Evolutionary conservation across 1,140 invertebrate species (phyloP), one percentile per base, ranked within the genome.

Genomic region (Drosophila bifasciata): DNA sequence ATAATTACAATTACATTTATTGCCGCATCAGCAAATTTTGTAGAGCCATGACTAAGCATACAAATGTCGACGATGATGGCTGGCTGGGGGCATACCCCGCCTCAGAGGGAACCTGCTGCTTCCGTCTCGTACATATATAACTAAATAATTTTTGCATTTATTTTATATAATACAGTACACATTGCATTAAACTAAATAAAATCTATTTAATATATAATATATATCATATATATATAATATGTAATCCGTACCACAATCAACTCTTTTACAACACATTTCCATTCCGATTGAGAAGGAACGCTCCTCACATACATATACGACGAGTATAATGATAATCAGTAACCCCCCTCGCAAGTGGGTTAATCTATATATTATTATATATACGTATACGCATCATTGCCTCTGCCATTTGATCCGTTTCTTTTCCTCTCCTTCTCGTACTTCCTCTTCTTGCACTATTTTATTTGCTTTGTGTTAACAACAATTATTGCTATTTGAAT

Each of bases 61-160:
- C 71, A 49, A 70, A 8, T 52, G 64, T 71, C 15, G 66, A 51
- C n/a, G n/a, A n/a, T n/a, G n/a, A n/a, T n/a, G n/a, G n/a, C n/a
- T 36, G 32, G 11, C 40, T n/a, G n/a, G 23, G 11, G 41, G 21
- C 19, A 13, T 4, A 36, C 36, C n/a, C 21, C n/a, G n/a, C n/a
- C n/a, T n/a, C n/a, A n/a, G n/a, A n/a, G n/a, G n/a, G n/a, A n/a
- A n/a, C 15, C n/a, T 4, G 3, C n/a, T 8, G n/a, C 9, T 4
- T 48, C 16, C 40, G 17, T n/a, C 16, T 45, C 25, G 17, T 48
- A 67, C 86, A 86, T 86, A 67, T 85, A 86, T 86, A 77, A 86
- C 81, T 86, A 86, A 86, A 78, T 81, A 86, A 88, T 81, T 74
- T 74, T 86, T 86, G 81, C 81, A 86, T 86, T 88, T 86, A 86